Conservation (phyloP, 2,888 invertebrate species). For the Actias luna region DNA sequence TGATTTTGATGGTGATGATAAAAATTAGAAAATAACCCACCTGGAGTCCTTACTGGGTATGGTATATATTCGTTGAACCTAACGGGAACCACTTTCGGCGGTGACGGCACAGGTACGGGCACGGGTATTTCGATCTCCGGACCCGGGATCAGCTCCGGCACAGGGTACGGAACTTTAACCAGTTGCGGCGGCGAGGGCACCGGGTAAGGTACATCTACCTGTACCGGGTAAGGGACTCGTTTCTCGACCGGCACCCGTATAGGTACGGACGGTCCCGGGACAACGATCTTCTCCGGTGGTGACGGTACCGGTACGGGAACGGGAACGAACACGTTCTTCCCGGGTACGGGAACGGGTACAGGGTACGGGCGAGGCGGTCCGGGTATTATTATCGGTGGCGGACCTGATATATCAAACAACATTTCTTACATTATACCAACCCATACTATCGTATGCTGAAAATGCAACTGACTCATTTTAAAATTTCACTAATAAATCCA, state of each 20-base stretch:
- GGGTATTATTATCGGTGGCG: constrained; percentile 57
- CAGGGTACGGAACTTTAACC: constrained; percentile 37
- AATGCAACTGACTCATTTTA: too few relatives aligned
- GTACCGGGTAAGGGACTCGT: constrained; percentile 42
- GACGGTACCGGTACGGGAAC: constrained; percentile 53
- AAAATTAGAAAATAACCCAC: constrained; percentile 35
- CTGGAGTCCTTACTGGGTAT: constrained; percentile 46
- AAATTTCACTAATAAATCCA: too few relatives aligned
- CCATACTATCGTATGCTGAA: too few relatives aligned
- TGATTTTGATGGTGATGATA: background rate
- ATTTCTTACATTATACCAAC: background rate
- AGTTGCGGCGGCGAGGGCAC: constrained; percentile 47
- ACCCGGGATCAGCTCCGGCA: constrained; percentile 40
- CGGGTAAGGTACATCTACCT: constrained; percentile 47
- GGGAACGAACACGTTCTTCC: constrained; percentile 47
- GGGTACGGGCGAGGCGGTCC: constrained; percentile 66
- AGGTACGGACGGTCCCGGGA: constrained; percentile 43
- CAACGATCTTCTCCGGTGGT: constrained; percentile 46
- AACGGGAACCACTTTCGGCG: constrained; percentile 46
- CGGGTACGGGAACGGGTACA: constrained; percentile 60
- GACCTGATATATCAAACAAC: constrained; percentile 42
- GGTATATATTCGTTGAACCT: constrained; percentile 52
- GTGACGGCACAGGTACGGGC: constrained; percentile 52
- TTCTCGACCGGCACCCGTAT: constrained; percentile 51
- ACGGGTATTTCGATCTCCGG: constrained; percentile 40